A percentile compares a stretch with the other conserved stretches of the same genome.
phyloP scores from a whole-genome alignment of 2,888 invertebrate genomes.

The Microplitis deprimator region DNA sequence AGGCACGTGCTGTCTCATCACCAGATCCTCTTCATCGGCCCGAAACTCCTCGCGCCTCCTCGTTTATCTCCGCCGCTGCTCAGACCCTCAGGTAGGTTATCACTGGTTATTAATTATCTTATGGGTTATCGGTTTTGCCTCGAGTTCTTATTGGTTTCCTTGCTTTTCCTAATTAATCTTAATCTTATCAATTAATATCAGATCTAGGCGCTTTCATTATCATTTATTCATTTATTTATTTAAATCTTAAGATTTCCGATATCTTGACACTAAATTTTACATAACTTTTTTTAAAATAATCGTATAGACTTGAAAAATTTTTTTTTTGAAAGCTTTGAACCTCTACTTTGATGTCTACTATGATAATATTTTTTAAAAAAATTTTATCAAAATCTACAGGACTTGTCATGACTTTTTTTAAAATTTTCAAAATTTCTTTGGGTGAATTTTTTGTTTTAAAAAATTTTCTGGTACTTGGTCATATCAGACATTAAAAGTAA shows the following conservation, averaged over 20 bases:
- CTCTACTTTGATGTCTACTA: too few relatives aligned
- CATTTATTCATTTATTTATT: constrained; percentile 14
- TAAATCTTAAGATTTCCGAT: neutral
- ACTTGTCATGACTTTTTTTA: too few relatives aligned
- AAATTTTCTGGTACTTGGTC: too few relatives aligned
- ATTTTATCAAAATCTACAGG: too few relatives aligned
- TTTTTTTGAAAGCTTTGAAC: too few relatives aligned
- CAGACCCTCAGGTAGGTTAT: constrained; percentile 69
- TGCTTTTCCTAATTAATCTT: constrained; percentile 15
- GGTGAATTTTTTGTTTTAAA: too few relatives aligned
- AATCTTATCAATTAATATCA: neutral
- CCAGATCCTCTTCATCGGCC: constrained; percentile 71
- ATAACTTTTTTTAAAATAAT: too few relatives aligned
- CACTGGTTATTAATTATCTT: constrained; percentile 46
- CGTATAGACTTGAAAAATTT: too few relatives aligned
- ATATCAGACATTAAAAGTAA: too few relatives aligned
- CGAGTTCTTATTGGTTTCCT: constrained; percentile 26
- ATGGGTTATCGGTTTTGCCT: constrained; percentile 55
- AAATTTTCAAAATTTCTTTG: too few relatives aligned
- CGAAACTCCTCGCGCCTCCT: constrained; percentile 66
- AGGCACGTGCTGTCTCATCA: constrained; percentile 71
- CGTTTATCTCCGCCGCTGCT: constrained; percentile 66
- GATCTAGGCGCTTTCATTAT: constrained; percentile 1
- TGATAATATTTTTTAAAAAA: too few relatives aligned
- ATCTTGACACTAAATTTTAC: too few relatives aligned